Base-by-base conservation (phyloP, 35 echinoderm and acorn worm genomes). In the Acanthaster planci region DNA sequence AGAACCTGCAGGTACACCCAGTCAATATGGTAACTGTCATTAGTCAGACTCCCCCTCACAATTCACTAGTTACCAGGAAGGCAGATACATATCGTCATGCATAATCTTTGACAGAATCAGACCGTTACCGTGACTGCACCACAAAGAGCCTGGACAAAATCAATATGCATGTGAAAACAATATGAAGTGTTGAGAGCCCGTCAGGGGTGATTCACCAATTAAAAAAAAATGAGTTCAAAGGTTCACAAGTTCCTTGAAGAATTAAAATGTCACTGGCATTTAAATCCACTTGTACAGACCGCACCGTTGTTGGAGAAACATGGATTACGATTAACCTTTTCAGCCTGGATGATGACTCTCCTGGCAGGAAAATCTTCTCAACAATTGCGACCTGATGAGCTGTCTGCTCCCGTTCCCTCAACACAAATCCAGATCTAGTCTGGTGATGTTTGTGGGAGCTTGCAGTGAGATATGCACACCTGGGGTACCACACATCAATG, bases 161-260 rank as follows among this genome's bases (percentile, higher is more conserved):
- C 64, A 72, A 72, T 72, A 72, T 35, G 64, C 64, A 72, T 72
- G 64, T 72, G 64, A 72, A 72, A 72, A 72, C 64, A 72, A 72
- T 72, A 72, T 72, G 64, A 72, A 72, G 64, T 72, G 64, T 72
- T 72, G 64, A 72, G 64, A 72, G 64, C 64, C 7, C 14, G 18
- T 26, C 34, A 34, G 26, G 26, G 64, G 34, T 72, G 64, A 72
- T 72, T 72, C 64, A 72, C 64, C 64, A 72, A 72, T 72, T 72
- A 72, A 72, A 34, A 72, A 26, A 34, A 72, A 3, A 67, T 26
- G 64, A 72, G 64, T 72, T 72, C 64, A 72, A 72, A 72, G 64
- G 64, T 72, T 72, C 64, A 72, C 23, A 29, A 72, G 64, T 72
- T 72, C 64, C 64, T 26, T 34, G 26, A 34, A 31, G 64, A 72